These are phyloP conservation scores for Corydoras sp. DNA, from an alignment of 2,113 vertebrate genomes.

Conservation along the genomic window DNA sequence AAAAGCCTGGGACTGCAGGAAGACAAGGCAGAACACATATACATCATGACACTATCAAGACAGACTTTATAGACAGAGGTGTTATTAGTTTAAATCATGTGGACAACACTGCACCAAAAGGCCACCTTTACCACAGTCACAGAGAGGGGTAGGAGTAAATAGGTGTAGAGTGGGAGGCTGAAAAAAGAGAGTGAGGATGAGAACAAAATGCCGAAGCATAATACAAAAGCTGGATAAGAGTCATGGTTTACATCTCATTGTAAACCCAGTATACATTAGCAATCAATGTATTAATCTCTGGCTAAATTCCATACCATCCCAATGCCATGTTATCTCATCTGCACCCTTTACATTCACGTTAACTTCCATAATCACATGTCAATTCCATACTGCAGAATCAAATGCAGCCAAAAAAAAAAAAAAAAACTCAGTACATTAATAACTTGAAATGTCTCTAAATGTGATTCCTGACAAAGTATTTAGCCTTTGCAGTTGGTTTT, in stretches of 20 bases:
- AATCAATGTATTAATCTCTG: slow-evolving; percentile 1
- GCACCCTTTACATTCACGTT: no score
- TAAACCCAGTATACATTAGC: background rate
- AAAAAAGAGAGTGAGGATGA: background rate
- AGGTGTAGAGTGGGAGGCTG: background rate
- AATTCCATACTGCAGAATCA: no score
- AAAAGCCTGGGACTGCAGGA: background rate
- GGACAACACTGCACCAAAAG: slow-evolving; percentile 21
- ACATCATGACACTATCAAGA: slow-evolving; percentile 7
- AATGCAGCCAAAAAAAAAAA: no score
- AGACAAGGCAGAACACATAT: background rate
- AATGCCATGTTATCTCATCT: background rate
- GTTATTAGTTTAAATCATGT: slow-evolving; percentile 19
- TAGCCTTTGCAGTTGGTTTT: slow-evolving; percentile 45
- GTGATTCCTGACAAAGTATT: slow-evolving; percentile 41
- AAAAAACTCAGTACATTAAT: no score
- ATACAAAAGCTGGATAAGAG: background rate
- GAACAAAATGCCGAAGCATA: background rate
- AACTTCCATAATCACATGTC: no score
- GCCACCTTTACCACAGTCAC: slow-evolving; percentile 4
- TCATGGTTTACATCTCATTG: background rate
- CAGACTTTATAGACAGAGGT: slow-evolving; percentile 7
- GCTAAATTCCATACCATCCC: background rate
- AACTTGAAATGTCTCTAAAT: slow-evolving; percentile 12
- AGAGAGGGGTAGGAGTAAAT: background rate